These are phyloP conservation scores for Lordiphosa fenestrarum DNA, from an alignment of 2,888 invertebrate genomes.

Conservation along the genomic window DNA sequence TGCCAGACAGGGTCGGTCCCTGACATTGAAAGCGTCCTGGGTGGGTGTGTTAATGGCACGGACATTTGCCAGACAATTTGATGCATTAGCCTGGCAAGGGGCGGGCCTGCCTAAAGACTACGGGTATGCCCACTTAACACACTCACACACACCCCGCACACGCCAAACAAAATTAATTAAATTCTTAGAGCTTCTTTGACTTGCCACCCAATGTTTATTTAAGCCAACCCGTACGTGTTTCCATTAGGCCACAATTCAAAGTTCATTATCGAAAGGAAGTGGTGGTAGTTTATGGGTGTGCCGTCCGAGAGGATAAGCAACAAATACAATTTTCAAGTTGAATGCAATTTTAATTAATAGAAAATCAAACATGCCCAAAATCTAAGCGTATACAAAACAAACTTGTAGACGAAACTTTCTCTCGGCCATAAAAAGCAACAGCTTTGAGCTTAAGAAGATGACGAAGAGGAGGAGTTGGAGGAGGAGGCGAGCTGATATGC, in stretches of 20 bases:
- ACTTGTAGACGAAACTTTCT: slow-evolving; percentile 39
- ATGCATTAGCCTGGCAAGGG: slow-evolving; percentile 57
- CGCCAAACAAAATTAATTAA: slow-evolving; percentile 66
- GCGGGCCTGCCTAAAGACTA: slow-evolving; percentile 55
- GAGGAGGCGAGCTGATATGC: too few species aligned
- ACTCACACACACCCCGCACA: slow-evolving; percentile 37
- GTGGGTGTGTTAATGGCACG: slow-evolving; percentile 30
- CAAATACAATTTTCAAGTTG: slow-evolving; percentile 72
- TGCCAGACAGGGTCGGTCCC: slow-evolving; percentile 30
- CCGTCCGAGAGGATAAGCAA: slow-evolving; percentile 26
- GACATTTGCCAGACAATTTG: slow-evolving; percentile 62
- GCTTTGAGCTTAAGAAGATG: slow-evolving; percentile 9
- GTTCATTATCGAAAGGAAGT: slow-evolving; percentile 60
- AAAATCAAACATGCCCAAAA: slow-evolving; percentile 64
- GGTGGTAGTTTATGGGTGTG: slow-evolving; percentile 9
- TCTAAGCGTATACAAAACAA: slow-evolving; percentile 1
- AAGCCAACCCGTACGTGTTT: slow-evolving; percentile 68
- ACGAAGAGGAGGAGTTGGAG: too few species aligned
- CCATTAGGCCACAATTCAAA: slow-evolving; percentile 73
- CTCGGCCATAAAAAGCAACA: slow-evolving; percentile 51
- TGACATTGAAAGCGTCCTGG: slow-evolving; percentile 54
- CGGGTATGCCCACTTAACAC: slow-evolving; percentile 58
- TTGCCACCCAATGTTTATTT: slow-evolving; percentile 47
- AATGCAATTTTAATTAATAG: slow-evolving; percentile 75
- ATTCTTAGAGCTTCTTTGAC: slow-evolving; percentile 38